Conservation (phyloP, 2,888 invertebrate genomes). For the Drosophila meridionalis region DNA sequence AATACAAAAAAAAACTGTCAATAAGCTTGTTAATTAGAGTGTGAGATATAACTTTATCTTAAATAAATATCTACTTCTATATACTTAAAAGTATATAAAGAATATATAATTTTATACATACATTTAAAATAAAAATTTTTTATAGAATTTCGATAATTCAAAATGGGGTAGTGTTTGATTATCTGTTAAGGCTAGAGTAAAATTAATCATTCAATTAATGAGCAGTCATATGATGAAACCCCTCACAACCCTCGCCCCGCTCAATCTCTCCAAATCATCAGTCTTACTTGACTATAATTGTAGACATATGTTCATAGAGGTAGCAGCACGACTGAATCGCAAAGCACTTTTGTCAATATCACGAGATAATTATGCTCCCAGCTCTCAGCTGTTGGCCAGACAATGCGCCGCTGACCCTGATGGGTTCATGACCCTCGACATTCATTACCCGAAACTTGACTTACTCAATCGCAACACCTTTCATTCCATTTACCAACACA, state of each 20-base stretch:
- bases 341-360: conserved; percentile 51
- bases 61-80: not conserved
- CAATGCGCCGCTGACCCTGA: conserved; percentile 51
- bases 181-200: conserved; percentile 7
- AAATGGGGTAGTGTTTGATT: not conserved
- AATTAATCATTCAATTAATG: conserved; percentile 16
- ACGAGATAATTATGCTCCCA: conserved; percentile 45
- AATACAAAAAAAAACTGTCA: conserved; percentile 3
- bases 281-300: conserved; percentile 39
- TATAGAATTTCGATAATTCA: not conserved
- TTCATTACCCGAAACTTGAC: conserved; percentile 2
- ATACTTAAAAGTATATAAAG: not conserved
- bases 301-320: conserved; percentile 23
- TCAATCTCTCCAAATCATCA: conserved; percentile 17
- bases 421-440: conserved; percentile 33
- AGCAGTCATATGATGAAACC: conserved; percentile 18
- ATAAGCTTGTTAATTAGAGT: not conserved
- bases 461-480: conserved; percentile 29
- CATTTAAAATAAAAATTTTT: not conserved
- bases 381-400: conserved; percentile 23
- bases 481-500: conserved; percentile 75
- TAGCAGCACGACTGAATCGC: conserved; percentile 37
- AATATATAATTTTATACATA: not conserved
- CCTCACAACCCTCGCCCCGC: not conserved
- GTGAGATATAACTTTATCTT: not conserved